A percentile compares a stretch with the other conserved stretches of the same genome.
Evolutionary conservation across 2,113 vertebrate species (phyloP).

Genomic region (Chelonoidis abingdonii): DNA sequence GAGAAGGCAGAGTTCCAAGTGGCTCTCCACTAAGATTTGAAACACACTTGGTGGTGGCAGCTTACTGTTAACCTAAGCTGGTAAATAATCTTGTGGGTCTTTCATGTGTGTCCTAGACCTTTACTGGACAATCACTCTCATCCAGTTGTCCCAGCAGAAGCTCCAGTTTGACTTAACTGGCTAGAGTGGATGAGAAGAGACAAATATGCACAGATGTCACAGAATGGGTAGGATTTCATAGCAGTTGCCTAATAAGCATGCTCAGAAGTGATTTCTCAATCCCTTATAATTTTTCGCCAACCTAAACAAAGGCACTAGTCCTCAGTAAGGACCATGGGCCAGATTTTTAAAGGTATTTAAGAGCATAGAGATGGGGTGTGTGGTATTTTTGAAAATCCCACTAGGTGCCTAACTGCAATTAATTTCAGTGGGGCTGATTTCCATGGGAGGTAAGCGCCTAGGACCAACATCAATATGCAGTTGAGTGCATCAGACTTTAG

Average conservation of each 20-base stretch:
- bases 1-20: too few species aligned
- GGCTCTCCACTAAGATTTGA: too few species aligned
- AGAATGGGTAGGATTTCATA: neutral
- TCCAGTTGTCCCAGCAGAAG: neutral
- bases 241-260: neutral
- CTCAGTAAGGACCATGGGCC: neutral
- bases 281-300: neutral
- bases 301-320: neutral
- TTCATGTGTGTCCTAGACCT: too few species aligned
- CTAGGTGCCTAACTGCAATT: neutral
- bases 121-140: neutral
- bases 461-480: neutral
- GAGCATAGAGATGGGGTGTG: neutral
- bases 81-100: too few species aligned
- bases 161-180: neutral
- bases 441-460: neutral
- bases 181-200: fast-evolving
- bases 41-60: too few species aligned
- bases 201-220: neutral
- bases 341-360: neutral
- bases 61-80: too few species aligned
- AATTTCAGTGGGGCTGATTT: neutral
- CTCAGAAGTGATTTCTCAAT: neutral
- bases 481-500: neutral
- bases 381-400: neutral